These are phyloP conservation scores for Rhopalosiphum maidis DNA, from an alignment of 1,140 invertebrate species.

Conservation along the genomic window DNA sequence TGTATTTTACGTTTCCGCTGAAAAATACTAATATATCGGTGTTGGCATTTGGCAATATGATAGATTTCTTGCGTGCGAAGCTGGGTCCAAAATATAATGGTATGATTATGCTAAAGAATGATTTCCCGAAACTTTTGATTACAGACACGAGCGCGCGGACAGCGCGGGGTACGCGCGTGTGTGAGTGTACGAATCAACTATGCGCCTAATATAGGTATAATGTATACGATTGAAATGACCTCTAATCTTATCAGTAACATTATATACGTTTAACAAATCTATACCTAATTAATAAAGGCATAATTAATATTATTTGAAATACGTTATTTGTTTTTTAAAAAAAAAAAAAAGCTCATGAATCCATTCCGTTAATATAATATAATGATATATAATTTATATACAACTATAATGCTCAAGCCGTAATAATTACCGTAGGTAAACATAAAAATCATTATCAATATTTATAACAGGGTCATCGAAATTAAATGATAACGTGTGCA, in stretches of 20 bases:
- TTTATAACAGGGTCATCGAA: constrained; percentile 39
- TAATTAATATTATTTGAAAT: constrained; percentile 33
- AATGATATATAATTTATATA: neutral
- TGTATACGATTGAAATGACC: neutral
- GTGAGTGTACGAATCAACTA: neutral
- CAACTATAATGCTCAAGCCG: neutral
- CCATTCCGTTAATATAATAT: neutral
- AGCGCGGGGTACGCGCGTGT: neutral
- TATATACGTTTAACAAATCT: neutral
- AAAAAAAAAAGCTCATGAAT: neutral
- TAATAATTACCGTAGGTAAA: constrained; percentile 33
- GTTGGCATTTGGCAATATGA: neutral
- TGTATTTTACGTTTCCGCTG: neutral
- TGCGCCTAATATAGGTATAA: neutral
- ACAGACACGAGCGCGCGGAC: neutral
- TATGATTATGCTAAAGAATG: neutral
- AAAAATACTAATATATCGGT: neutral
- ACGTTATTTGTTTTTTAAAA: constrained; percentile 35
- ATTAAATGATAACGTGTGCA: constrained; percentile 19
- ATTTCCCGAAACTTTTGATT: neutral
- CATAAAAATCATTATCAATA: constrained; percentile 11
- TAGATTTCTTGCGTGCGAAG: neutral
- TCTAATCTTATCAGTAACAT: constrained; percentile 36
- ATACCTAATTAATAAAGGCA: constrained; percentile 38
- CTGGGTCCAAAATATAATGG: neutral